Percentiles rank a stretch among this genome's conserved stretches.
phyloP scores from a whole-genome alignment of 2,113 vertebrate genomes.

The Cryptotis parvus region DNA sequence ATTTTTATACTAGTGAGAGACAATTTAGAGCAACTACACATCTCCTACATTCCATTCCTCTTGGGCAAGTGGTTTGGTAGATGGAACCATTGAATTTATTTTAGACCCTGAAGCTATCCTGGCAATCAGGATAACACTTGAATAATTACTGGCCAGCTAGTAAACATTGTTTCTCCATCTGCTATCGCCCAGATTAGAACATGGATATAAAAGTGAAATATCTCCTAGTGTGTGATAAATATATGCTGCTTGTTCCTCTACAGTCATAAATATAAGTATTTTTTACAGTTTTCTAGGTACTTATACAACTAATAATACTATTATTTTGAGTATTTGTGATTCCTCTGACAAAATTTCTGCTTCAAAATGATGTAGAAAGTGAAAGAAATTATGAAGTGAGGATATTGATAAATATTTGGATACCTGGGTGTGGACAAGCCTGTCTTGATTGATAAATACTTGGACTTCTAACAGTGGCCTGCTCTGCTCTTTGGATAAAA shows the following conservation, averaged over 20 bases:
- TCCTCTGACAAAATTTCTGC: neutral
- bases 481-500: neutral
- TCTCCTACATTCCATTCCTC: neutral
- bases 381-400: neutral
- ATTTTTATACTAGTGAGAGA: neutral
- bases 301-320: accelerated
- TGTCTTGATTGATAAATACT: neutral
- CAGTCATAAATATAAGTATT: neutral
- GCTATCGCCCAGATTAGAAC: neutral
- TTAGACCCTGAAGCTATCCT: neutral
- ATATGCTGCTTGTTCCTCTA: neutral
- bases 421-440: neutral
- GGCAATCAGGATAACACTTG: neutral
- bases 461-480: neutral
- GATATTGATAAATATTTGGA: neutral
- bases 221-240: neutral
- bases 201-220: neutral
- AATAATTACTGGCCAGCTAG: neutral
- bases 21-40: neutral
- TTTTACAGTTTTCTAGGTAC: too few species aligned
- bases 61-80: neutral
- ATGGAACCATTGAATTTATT: neutral
- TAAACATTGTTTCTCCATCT: neutral
- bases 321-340: neutral
- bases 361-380: neutral